Evolutionary conservation across 1,140 invertebrate genomes (phyloP).

Genomic region (Diabrotica virgifera): DNA sequence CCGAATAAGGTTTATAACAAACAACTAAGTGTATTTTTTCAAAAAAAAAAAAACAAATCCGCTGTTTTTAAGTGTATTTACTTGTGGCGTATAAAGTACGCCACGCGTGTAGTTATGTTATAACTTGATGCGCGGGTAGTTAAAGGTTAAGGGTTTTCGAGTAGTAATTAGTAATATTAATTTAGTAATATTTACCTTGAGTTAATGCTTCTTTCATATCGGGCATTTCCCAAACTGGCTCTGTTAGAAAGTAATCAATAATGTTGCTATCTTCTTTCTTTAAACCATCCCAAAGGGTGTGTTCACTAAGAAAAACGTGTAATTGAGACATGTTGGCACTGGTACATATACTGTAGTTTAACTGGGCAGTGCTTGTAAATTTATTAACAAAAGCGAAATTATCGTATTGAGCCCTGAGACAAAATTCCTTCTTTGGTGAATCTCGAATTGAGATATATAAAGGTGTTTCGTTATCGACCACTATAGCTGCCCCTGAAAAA

Average conservation of each 20-base stretch:
- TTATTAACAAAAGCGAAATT: conserved; percentile 74
- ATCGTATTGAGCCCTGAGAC: conserved; percentile 70
- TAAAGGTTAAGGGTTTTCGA: no score
- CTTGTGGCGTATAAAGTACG: no score
- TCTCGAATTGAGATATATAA: conserved; percentile 71
- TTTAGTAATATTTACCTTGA: conserved; percentile 49
- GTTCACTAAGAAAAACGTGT: conserved; percentile 69
- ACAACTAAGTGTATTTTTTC: no score
- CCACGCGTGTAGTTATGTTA: no score
- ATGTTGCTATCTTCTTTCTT: conserved; percentile 71
- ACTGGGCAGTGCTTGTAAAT: conserved; percentile 59
- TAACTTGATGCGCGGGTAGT: no score
- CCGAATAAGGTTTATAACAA: no score
- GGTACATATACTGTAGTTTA: conserved; percentile 85
- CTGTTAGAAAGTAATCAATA: conserved; percentile 71
- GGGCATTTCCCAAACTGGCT: conserved; percentile 82
- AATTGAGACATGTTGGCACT: conserved; percentile 67
- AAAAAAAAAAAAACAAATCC: no score
- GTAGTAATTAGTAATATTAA: no score
- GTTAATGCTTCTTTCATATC: conserved; percentile 59
- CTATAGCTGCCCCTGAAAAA: conserved; percentile 66
- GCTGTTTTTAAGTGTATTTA: no score
- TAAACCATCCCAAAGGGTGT: conserved; percentile 76
- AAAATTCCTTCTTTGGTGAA: conserved; percentile 62
- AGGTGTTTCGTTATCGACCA: conserved; percentile 72